A percentile compares a stretch with the other conserved stretches of the same genome.
Evolutionary conservation across 2,797 vertebrate genomes (phyloP).

Genomic region (Macroramphosus scolopax): DNA sequence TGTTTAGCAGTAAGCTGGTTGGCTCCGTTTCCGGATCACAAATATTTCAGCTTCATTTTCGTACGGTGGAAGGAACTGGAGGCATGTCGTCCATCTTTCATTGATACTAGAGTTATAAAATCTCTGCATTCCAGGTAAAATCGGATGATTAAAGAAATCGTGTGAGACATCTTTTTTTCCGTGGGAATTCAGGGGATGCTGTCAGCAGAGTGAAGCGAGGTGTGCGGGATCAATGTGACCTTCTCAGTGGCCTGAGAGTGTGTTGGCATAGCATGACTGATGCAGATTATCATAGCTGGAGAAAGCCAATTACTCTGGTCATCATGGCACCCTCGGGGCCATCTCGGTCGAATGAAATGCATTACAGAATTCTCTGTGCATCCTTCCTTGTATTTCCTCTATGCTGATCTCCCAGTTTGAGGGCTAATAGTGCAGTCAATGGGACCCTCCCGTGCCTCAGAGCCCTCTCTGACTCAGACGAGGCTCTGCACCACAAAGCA

Average conservation of each 20-base stretch:
- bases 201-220: conserved; percentile 34
- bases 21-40: no score
- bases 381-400: conserved; percentile 62
- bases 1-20: no score
- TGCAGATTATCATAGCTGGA: conserved; percentile 75
- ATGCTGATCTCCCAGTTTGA: conserved; percentile 58
- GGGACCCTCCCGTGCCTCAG: conserved; percentile 59
- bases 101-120: no score
- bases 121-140: no score
- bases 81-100: no score
- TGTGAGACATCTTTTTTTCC: neutral
- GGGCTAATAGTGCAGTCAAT: conserved; percentile 70
- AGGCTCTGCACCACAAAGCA: conserved; percentile 68
- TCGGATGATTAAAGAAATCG: no score
- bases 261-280: conserved; percentile 72
- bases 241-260: conserved; percentile 63
- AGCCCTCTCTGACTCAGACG: conserved; percentile 58
- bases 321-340: conserved; percentile 60
- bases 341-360: conserved; percentile 64
- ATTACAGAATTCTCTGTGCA: conserved; percentile 60
- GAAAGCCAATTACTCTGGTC: conserved; percentile 76
- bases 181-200: conserved; percentile 26
- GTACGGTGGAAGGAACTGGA: no score
- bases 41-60: no score
- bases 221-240: conserved; percentile 61